These are phyloP conservation scores for Heliconius hortense DNA, from an alignment of 2,888 invertebrate species.

Conservation along the genomic window DNA sequence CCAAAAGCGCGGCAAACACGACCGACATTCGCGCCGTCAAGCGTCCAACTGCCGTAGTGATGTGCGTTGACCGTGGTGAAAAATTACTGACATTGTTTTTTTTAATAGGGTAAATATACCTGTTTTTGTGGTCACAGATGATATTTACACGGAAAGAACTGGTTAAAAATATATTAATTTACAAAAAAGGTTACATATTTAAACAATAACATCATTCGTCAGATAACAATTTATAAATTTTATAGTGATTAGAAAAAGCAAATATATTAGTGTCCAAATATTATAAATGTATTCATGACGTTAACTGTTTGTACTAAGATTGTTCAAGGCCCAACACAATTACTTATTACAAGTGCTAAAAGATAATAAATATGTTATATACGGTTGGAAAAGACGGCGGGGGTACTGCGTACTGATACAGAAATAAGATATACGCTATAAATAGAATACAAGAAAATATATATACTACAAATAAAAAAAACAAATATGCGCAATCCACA, in stretches of 20 bases:
- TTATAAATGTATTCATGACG: not conserved
- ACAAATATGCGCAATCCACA: not conserved
- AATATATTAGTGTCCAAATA: not conserved
- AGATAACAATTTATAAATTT: not conserved
- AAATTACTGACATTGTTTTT: conserved; percentile 19
- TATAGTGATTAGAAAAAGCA: not conserved
- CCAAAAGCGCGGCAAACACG: conserved; percentile 54
- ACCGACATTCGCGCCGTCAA: conserved; percentile 56
- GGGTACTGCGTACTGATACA: too few relatives aligned
- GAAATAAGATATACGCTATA: too few relatives aligned
- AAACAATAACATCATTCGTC: conserved; percentile 1
- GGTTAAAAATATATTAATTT: conserved; percentile 7
- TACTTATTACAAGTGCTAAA: not conserved
- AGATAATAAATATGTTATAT: not conserved
- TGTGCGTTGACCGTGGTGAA: conserved; percentile 48
- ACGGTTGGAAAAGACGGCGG: not conserved
- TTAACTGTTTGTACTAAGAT: not conserved
- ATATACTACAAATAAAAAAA: not conserved
- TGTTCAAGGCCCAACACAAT: not conserved
- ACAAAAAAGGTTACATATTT: conserved; percentile 10
- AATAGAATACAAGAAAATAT: not conserved
- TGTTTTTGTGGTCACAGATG: conserved; percentile 9
- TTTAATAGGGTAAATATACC: conserved; percentile 24
- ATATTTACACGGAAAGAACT: conserved; percentile 1
- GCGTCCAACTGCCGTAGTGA: conserved; percentile 66